Evolutionary conservation across 2,888 invertebrate species (phyloP).

Genomic region (Cryptocephalus primarius): DNA sequence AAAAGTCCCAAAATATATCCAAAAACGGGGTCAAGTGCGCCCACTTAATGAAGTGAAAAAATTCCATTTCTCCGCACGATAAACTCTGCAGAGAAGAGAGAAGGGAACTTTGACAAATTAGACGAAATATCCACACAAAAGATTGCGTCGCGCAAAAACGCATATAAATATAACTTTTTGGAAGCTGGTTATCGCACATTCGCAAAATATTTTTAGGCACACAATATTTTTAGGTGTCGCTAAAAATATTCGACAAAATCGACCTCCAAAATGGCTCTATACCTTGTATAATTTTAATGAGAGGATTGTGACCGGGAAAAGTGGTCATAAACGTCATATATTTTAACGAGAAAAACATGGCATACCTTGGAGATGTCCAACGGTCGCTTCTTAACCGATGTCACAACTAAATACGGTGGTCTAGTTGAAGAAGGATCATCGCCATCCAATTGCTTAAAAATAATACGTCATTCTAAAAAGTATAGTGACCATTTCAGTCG

Average conservation of each 20-base stretch:
- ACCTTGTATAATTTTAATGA: constrained; percentile 1
- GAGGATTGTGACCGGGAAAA: background rate
- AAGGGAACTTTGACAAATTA: no score
- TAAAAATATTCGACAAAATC: constrained; percentile 8
- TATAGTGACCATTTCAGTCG: no score
- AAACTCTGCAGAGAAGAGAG: no score
- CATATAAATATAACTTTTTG: constrained; percentile 11
- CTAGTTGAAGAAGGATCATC: constrained; percentile 40
- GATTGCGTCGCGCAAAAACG: constrained; percentile 9
- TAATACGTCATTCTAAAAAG: background rate
- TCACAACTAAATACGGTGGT: constrained; percentile 42
- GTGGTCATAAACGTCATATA: background rate
- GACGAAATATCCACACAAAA: no score
- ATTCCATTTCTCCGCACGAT: no score
- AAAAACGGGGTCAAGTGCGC: no score
- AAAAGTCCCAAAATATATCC: no score
- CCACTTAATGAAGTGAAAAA: no score
- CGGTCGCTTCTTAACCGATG: constrained; percentile 24
- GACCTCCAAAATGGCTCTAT: constrained; percentile 7
- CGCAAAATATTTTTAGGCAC: constrained; percentile 8
- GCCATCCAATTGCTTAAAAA: constrained; percentile 40
- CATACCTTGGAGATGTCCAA: constrained; percentile 16
- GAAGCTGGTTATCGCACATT: constrained; percentile 5
- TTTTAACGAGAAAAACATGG: no score
- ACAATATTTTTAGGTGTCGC: constrained; percentile 7